Conservation (phyloP, 2,797 vertebrate species). For the Alosa sapidissima region DNA sequence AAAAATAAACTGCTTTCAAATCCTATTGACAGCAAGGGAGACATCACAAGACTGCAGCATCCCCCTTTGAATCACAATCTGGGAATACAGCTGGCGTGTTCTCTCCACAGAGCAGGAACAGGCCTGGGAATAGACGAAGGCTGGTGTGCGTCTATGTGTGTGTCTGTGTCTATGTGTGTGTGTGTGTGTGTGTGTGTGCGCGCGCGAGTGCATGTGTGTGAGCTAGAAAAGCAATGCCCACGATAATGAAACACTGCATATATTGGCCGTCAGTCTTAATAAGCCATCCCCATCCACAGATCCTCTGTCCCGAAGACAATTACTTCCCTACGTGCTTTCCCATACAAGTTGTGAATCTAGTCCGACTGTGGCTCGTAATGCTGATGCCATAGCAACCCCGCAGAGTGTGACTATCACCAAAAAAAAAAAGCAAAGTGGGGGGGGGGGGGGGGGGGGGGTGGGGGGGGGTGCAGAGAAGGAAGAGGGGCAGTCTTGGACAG, state of each 20-base stretch:
- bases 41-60: constrained; percentile 31
- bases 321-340: constrained; percentile 42
- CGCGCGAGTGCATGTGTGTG: neutral
- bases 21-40: constrained; percentile 30
- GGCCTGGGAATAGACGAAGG: neutral
- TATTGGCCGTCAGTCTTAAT: constrained; percentile 32
- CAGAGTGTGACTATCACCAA: constrained; percentile 28
- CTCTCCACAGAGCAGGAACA: neutral
- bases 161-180: constrained; percentile 4
- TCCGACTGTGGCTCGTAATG: constrained; percentile 34
- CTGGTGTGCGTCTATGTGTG: neutral
- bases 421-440: neutral
- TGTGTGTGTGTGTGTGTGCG: neutral
- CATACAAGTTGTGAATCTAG: constrained; percentile 45
- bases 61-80: constrained; percentile 51
- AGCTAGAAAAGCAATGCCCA: constrained; percentile 25
- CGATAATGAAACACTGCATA: constrained; percentile 51
- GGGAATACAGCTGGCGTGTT: constrained; percentile 38
- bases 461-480: neutral
- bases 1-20: constrained; percentile 35
- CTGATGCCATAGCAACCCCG: constrained; percentile 52
- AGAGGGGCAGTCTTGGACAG: neutral
- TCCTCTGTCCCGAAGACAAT: constrained; percentile 40
- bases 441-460: neutral
- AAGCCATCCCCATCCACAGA: constrained; percentile 33